Base-by-base conservation (phyloP, 2,888 invertebrate species). In the Suillia variegata region DNA sequence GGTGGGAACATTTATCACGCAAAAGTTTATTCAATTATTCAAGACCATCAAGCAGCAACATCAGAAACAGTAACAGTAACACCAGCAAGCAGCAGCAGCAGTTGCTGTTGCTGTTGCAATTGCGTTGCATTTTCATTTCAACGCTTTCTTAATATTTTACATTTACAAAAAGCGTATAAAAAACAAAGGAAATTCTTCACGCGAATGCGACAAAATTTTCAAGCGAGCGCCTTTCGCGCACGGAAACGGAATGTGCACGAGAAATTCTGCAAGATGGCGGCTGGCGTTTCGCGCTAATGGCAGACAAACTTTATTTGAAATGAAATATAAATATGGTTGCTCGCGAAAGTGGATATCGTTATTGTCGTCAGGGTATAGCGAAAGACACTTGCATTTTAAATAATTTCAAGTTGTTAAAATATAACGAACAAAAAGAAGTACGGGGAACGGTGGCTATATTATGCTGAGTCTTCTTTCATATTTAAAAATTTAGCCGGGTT, bases 11-110 rank as follows among this genome's bases (percentile, higher is more conserved):
- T 74, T 76, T 74, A 75, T 73, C 75, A 71, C 74, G 73, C 69
- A 70, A 71, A 71, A 74, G 62, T 69, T 71, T 68, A 75, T 77
- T 77, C 76, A 76, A 77, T 77, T 77, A 75, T 75, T 75, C 74
- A 75, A 66, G 61, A 57, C 21, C 33, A 17, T 4, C 33, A 2
- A 33, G 10, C 13, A 15, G 71, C 70, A 61, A 63, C 56, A 65
- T 56, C 54, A 31, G 12, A 49, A 34, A 26, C 45, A 45, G 12
- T 33, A 2, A n/a, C 53, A 33, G 38, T 18, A 4, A 20, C 34
- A 24, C 22, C 26, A 18, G 38, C n/a, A n/a, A 45, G 18, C 45
- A 20, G 18, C 45, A 45, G 31, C 33, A 20, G 20, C 5, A 18
- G 20, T 20, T 13, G 17, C 48, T 48, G 48, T 26, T 31, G 13